These are phyloP conservation scores for Phoxinus phoxinus DNA, from an alignment of 2,113 vertebrate genomes.

Conservation along the genomic window DNA sequence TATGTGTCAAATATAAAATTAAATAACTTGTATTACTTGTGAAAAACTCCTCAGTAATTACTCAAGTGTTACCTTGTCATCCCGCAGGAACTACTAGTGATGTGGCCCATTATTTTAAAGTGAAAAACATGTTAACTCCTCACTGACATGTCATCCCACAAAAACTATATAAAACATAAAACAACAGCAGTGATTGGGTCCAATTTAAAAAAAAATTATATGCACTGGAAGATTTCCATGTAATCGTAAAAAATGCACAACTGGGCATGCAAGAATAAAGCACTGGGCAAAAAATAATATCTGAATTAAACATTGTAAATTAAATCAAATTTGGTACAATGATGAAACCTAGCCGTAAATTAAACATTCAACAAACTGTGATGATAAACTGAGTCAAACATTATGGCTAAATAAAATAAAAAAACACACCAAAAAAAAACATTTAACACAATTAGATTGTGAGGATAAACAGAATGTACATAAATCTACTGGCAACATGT, in stretches of 20 bases:
- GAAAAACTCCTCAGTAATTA: neutral
- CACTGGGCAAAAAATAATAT: neutral
- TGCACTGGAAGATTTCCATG: neutral
- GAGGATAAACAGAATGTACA: neutral
- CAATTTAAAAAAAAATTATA: no score
- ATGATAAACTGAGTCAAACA: neutral
- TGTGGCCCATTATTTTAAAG: no score
- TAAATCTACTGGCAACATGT: neutral
- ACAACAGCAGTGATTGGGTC: neutral
- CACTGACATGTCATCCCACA: neutral
- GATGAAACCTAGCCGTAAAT: no score
- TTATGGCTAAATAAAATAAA: neutral
- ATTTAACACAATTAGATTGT: neutral
- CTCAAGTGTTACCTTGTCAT: neutral
- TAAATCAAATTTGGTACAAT: no score
- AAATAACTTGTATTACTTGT: neutral
- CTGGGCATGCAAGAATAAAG: neutral
- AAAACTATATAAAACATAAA: neutral
- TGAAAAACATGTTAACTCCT: neutral
- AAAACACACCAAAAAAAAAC: no score
- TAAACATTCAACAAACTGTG: neutral
- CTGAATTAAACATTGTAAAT: no score
- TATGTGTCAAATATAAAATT: neutral
- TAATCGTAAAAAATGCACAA: no score
- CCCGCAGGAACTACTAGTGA: no score